phyloP scores from a whole-genome alignment of 2,797 vertebrate species.

The Pteropus rufus region DNA sequence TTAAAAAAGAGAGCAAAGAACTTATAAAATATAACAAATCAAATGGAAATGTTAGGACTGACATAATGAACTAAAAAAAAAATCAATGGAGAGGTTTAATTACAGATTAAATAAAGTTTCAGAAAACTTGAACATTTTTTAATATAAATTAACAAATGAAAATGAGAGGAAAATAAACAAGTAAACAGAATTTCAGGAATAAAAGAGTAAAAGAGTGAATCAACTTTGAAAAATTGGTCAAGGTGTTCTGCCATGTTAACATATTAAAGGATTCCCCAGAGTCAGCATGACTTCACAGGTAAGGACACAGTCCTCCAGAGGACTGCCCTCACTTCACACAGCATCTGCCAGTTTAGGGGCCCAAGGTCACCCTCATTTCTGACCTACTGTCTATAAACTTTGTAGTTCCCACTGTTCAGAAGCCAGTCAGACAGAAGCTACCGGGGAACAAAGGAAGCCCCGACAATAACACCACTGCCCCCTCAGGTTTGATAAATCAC shows the following conservation, averaged over 20 bases:
- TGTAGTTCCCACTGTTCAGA: neutral
- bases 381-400: neutral
- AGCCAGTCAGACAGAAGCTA: too few species aligned
- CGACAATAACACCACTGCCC: too few species aligned
- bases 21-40: neutral
- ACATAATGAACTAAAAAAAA: neutral
- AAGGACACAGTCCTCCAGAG: neutral
- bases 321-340: neutral
- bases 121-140: neutral
- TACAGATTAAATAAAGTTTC: neutral
- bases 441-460: too few species aligned
- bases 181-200: neutral
- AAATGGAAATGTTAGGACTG: neutral
- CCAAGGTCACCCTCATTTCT: neutral
- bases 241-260: neutral
- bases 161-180: neutral
- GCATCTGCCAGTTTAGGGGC: neutral
- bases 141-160: neutral
- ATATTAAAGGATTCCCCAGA: neutral
- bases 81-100: neutral
- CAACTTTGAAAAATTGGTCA: neutral
- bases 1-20: neutral
- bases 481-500: neutral
- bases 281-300: neutral
- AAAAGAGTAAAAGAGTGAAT: neutral